These are phyloP conservation scores for Monarcha castaneiventris DNA, from an alignment of 2,113 vertebrate genomes.

Conservation along the genomic window DNA sequence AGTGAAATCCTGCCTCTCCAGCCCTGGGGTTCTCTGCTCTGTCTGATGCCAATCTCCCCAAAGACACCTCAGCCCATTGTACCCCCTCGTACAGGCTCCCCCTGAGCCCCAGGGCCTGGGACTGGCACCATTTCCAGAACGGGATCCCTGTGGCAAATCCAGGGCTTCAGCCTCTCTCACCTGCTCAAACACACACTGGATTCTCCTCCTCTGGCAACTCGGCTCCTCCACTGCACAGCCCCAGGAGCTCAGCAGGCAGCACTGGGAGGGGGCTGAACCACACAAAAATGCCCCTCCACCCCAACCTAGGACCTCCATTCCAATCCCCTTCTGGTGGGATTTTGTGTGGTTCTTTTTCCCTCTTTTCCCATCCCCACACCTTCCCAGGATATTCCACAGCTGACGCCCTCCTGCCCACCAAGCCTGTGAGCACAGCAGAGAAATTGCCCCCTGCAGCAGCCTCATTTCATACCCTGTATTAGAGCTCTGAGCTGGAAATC, in stretches of 20 bases:
- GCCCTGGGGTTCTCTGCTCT: too few species aligned
- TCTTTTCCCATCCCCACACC: neutral
- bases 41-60: neutral
- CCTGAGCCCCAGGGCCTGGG: neutral
- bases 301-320: neutral
- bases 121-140: neutral
- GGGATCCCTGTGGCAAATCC: neutral
- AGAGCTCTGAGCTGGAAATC: neutral
- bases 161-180: neutral
- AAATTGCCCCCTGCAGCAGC: neutral
- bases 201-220: neutral
- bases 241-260: neutral
- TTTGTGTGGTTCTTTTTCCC: neutral
- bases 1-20: neutral
- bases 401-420: neutral
- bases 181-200: accelerated
- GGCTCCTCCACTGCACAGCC: accelerated
- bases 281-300: accelerated
- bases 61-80: accelerated
- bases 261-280: neutral
- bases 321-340: neutral
- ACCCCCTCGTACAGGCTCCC: accelerated
- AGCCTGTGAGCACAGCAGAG: neutral
- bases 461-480: neutral
- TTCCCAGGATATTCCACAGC: neutral